Evolutionary conservation across 2,888 invertebrate genomes (phyloP).

Genomic region (Caenorhabditis parvicauda): DNA sequence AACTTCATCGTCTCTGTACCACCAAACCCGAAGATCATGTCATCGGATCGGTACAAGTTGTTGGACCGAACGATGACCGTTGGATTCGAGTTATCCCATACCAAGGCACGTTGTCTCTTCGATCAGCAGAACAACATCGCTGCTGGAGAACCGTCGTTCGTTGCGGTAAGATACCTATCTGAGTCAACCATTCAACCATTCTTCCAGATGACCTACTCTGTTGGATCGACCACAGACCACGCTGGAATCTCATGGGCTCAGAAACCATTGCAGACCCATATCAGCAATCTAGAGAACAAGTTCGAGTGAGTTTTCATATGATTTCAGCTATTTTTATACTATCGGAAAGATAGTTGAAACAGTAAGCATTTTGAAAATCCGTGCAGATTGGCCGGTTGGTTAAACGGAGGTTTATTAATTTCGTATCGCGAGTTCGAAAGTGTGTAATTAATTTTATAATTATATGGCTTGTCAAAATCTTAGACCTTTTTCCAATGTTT

Average conservation of each 20-base stretch:
- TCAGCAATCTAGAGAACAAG: not conserved
- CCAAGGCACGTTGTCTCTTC: constrained; percentile 18
- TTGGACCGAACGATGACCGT: constrained; percentile 21
- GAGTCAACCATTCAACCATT: not conserved
- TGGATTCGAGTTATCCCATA: constrained; percentile 33
- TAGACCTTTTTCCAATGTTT: too few species aligned
- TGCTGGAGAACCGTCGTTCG: constrained; percentile 31
- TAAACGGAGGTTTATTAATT: too few species aligned
- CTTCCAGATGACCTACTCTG: constrained; percentile 10
- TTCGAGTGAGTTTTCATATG: too few species aligned
- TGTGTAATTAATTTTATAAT: too few species aligned
- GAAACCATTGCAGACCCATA: not conserved
- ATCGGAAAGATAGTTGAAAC: too few species aligned
- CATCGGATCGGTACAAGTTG: constrained; percentile 2
- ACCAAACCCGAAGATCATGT: not conserved
- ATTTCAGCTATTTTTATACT: too few species aligned
- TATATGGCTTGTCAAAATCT: too few species aligned
- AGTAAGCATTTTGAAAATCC: too few species aligned
- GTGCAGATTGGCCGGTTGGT: too few species aligned
- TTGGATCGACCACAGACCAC: not conserved
- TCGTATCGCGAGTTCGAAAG: too few species aligned
- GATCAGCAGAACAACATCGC: constrained; percentile 16
- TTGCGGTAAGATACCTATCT: constrained; percentile 22
- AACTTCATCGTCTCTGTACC: constrained; percentile 21
- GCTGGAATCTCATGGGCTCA: constrained; percentile 12